phyloP scores from a whole-genome alignment of 64 coral and sea anemone species.

The Porites australiensis region DNA sequence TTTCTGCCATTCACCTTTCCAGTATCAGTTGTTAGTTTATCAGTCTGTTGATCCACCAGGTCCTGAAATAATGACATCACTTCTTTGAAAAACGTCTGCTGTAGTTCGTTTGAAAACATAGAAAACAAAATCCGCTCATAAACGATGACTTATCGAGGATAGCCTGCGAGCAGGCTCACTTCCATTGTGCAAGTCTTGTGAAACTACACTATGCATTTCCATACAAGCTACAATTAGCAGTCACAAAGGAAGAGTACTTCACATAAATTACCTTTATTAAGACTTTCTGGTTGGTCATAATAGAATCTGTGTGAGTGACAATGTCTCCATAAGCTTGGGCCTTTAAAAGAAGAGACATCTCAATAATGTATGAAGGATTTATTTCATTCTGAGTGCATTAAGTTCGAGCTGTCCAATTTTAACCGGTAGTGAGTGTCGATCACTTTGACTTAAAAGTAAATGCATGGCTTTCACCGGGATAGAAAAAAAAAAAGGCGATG shows the following conservation, averaged over 20 bases:
- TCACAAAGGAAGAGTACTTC: no score
- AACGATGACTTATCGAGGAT: not conserved
- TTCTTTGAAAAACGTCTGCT: slow-evolving; percentile 44
- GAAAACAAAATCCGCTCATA: not conserved
- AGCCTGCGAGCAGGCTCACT: no score
- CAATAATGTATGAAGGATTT: not conserved
- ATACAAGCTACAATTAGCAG: no score
- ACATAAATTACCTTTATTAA: slow-evolving; percentile 31
- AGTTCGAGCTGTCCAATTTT: no score
- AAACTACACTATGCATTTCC: no score
- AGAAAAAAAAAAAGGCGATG: no score
- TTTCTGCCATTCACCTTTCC: not conserved
- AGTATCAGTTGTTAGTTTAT: slow-evolving; percentile 33
- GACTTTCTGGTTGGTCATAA: slow-evolving; percentile 32
- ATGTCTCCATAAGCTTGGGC: slow-evolving; percentile 39
- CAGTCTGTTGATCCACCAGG: slow-evolving; percentile 19
- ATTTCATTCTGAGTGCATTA: no score
- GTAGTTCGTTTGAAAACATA: slow-evolving; percentile 17
- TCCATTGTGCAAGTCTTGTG: no score
- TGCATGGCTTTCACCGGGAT: no score
- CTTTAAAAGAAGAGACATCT: not conserved
- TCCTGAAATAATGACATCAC: slow-evolving; percentile 50
- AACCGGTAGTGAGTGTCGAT: no score
- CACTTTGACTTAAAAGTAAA: no score
- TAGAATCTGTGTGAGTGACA: not conserved